Percentiles rank a stretch among this genome's conserved stretches.
Evolutionary conservation across 1,140 invertebrate genomes (phyloP).

Genomic region (Macrobrachium rosenbergii): DNA sequence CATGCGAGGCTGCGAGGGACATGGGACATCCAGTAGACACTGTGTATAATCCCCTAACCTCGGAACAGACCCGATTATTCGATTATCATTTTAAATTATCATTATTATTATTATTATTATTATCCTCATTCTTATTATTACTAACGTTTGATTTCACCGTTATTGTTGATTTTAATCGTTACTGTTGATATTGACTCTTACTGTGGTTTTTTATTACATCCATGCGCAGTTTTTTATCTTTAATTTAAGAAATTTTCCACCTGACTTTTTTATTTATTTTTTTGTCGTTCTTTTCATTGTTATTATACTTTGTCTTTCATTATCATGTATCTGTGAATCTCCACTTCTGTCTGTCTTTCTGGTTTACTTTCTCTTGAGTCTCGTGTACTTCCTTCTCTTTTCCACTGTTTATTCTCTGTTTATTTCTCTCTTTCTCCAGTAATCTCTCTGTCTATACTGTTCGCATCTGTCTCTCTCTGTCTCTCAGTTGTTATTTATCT

Average conservation of each 20-base stretch:
- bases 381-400: too few species aligned
- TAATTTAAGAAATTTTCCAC: conserved; percentile 34
- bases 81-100: too few species aligned
- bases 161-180: neutral
- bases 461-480: too few species aligned
- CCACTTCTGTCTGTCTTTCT: too few species aligned
- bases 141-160: conserved; percentile 29
- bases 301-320: conserved; percentile 7
- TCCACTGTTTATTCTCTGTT: too few species aligned
- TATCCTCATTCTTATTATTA: too few species aligned
- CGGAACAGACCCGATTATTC: conserved; percentile 58
- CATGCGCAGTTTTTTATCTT: conserved; percentile 51
- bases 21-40: conserved; percentile 58
- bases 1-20: conserved; percentile 53
- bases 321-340: too few species aligned
- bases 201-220: conserved; percentile 49
- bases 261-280: conserved; percentile 24
- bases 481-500: neutral
- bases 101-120: too few species aligned
- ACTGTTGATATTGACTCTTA: neutral
- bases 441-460: too few species aligned
- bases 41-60: conserved; percentile 56
- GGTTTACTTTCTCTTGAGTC: too few species aligned
- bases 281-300: neutral
- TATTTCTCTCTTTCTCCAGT: too few species aligned